Percentiles rank a stretch among this genome's conserved stretches.
These are phyloP conservation scores for Pampusana beccarii DNA, from an alignment of 2,113 vertebrate genomes.

Conservation along the genomic window DNA sequence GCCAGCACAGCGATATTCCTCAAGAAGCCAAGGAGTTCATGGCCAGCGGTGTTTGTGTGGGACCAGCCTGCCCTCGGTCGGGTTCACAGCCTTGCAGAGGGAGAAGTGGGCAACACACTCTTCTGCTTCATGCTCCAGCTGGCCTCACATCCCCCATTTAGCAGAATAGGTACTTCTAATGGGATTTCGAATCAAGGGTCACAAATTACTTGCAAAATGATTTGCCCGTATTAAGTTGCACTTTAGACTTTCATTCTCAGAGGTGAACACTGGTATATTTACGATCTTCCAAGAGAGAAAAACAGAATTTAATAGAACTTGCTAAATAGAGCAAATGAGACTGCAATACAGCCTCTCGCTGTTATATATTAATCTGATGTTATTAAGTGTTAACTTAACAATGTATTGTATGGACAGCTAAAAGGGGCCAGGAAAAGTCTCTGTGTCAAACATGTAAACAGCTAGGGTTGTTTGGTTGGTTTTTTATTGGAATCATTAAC, in stretches of 20 bases:
- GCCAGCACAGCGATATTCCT: rapidly evolving
- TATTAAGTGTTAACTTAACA: constrained; percentile 80
- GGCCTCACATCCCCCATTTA: not conserved
- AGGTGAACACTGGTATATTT: constrained; percentile 41
- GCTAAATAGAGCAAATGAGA: constrained; percentile 67
- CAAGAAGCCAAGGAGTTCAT: not conserved
- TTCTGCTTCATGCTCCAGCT: not conserved
- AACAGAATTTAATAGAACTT: constrained; percentile 63
- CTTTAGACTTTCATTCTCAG: constrained; percentile 27
- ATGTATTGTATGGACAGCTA: constrained; percentile 53
- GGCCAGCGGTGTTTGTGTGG: not conserved
- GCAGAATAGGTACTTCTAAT: not conserved
- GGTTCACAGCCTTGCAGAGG: not conserved
- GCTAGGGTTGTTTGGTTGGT: not conserved
- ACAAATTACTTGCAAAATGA: not conserved
- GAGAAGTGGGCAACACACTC: not conserved
- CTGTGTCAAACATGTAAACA: constrained; percentile 53
- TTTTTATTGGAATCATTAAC: constrained; percentile 73
- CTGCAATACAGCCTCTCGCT: constrained; percentile 21
- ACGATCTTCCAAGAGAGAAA: constrained; percentile 39
- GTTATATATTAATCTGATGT: constrained; percentile 80
- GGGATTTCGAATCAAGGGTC: not conserved
- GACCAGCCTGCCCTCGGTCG: not conserved
- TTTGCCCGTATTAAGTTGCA: not conserved
- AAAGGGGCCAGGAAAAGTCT: constrained; percentile 36